Evolutionary conservation across 2,797 vertebrate genomes (phyloP).

Genomic region (Pterois miles): DNA sequence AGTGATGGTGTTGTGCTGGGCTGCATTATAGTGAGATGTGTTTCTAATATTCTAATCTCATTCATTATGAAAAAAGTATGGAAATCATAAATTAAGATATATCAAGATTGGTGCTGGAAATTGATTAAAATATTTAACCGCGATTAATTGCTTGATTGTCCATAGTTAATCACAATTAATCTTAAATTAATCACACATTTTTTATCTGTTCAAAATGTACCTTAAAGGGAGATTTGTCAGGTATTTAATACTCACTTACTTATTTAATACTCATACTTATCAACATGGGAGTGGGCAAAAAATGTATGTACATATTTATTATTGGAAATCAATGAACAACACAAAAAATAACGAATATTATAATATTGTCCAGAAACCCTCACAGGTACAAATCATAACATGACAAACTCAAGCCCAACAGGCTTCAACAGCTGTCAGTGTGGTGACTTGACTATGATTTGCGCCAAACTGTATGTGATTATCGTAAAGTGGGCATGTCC

Average conservation of each 20-base stretch:
- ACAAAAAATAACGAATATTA: not conserved
- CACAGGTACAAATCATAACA: not conserved
- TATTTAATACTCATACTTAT: no score
- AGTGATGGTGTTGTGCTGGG: not conserved
- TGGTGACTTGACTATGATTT: rapidly evolving
- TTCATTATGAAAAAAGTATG: not conserved
- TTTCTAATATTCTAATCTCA: not conserved
- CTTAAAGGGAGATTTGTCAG: no score
- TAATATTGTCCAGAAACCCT: not conserved
- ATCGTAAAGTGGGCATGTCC: not conserved
- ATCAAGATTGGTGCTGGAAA: not conserved
- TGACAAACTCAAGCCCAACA: not conserved
- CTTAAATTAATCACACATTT: not conserved
- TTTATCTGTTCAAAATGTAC: no score
- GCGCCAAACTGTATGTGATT: not conserved
- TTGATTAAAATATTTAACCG: not conserved
- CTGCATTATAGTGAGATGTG: not conserved
- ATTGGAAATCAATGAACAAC: not conserved
- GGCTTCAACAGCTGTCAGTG: not conserved
- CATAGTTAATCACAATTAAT: not conserved
- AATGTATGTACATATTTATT: not conserved
- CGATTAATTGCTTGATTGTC: no score
- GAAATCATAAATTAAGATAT: not conserved
- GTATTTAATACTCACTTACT: no score
- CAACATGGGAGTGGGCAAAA: no score